Percentiles rank a stretch among this genome's conserved stretches.
phyloP scores from a whole-genome alignment of 2,888 invertebrate genomes.

The Calliscelio sp. region DNA sequence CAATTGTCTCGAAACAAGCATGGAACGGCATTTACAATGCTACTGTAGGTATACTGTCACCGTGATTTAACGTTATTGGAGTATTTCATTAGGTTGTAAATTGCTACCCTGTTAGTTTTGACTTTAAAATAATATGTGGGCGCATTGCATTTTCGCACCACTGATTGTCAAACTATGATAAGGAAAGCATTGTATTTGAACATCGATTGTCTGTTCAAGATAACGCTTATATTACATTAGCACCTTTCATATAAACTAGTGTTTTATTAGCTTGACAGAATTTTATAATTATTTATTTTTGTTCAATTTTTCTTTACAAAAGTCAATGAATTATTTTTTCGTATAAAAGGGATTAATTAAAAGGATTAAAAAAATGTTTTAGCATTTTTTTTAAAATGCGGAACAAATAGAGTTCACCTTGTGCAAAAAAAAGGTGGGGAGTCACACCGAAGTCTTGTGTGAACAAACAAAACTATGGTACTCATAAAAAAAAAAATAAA shows the following conservation, averaged over 20 bases:
- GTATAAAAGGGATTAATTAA: no score
- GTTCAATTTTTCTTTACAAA: no score
- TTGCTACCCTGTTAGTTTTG: conserved; percentile 54
- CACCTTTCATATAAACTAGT: conserved; percentile 38
- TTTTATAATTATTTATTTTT: no score
- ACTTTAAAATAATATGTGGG: conserved; percentile 65
- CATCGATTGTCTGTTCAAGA: conserved; percentile 44
- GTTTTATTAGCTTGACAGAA: no score
- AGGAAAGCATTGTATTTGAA: conserved; percentile 30
- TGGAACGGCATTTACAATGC: conserved; percentile 38
- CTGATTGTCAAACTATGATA: conserved; percentile 52
- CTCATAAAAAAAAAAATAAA: no score
- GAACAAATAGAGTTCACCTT: no score
- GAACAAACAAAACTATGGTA: no score
- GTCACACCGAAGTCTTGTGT: no score
- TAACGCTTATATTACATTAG: conserved; percentile 44
- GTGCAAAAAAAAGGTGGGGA: no score
- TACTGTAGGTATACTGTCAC: conserved; percentile 50
- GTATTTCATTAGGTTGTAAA: conserved; percentile 67
- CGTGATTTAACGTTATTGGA: conserved; percentile 67
- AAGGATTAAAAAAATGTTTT: no score
- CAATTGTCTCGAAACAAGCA: conserved; percentile 51
- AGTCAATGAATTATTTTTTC: no score
- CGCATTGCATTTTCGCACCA: conserved; percentile 51
- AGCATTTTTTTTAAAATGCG: no score